Evolutionary conservation across 1,140 invertebrate genomes (phyloP).

Genomic region (Papilio polytes): DNA sequence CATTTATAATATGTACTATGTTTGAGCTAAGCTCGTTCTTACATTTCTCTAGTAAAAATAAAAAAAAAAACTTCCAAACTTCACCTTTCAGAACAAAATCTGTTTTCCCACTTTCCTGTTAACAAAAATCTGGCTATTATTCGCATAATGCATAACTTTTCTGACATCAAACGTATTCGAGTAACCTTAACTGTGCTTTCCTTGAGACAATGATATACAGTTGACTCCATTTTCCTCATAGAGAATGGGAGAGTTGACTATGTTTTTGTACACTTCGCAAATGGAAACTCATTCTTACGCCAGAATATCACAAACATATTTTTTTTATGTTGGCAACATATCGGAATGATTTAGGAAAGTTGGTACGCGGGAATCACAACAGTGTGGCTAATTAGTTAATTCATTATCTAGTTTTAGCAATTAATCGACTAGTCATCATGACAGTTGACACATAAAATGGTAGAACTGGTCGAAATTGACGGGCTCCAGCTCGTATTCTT

Average conservation of each 20-base stretch:
- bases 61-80: conserved; percentile 32
- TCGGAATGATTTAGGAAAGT: conserved; percentile 7
- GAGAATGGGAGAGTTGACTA: neutral
- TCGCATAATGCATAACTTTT: neutral
- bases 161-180: conserved; percentile 9
- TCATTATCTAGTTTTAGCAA: conserved; percentile 42
- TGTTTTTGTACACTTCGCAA: neutral
- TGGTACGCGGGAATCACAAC: conserved; percentile 8
- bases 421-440: conserved; percentile 62
- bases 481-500: conserved; percentile 69
- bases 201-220: neutral
- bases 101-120: neutral
- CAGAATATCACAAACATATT: too few species aligned
- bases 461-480: conserved; percentile 81
- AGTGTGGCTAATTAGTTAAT: conserved; percentile 2
- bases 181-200: neutral
- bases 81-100: conserved; percentile 17
- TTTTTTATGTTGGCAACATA: neutral
- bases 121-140: neutral
- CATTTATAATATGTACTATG: conserved; percentile 52
- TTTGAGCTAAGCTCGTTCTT: conserved; percentile 65
- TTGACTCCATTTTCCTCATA: neutral
- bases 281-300: neutral
- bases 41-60: conserved; percentile 37
- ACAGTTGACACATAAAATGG: conserved; percentile 79